Conservation (phyloP, 2,888 invertebrate genomes). For the Mechanitis mazaeus region DNA sequence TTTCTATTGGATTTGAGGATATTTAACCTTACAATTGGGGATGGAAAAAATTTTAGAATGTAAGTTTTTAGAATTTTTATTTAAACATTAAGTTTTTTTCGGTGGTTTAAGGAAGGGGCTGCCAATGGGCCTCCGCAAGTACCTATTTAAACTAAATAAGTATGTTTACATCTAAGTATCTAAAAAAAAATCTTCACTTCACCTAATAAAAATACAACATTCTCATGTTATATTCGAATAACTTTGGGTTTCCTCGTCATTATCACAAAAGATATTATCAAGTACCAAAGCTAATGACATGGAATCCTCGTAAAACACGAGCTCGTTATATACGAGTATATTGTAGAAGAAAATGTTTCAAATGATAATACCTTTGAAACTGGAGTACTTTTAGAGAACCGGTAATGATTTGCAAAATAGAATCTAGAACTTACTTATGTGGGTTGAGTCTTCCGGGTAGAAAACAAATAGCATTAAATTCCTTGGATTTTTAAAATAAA, state of each 20-base stretch:
- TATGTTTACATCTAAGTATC: too few species aligned
- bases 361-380: slow-evolving; percentile 5
- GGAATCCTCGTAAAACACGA: background rate
- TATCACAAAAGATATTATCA: too few species aligned
- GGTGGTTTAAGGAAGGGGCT: background rate
- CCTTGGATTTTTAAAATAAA: background rate
- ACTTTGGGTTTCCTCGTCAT: too few species aligned
- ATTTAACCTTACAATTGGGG: slow-evolving; percentile 37
- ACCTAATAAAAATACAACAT: too few species aligned
- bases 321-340: background rate
- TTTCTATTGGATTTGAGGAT: slow-evolving; percentile 39
- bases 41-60: slow-evolving; percentile 30
- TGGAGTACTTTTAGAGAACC: slow-evolving; percentile 7
- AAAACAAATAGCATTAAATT: slow-evolving; percentile 4
- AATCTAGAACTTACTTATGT: slow-evolving; percentile 7
- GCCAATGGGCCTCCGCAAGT: background rate
- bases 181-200: too few species aligned
- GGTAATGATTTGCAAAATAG: slow-evolving; percentile 21
- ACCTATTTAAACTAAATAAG: background rate
- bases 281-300: too few species aligned
- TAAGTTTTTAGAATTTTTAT: slow-evolving; percentile 32
- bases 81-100: background rate
- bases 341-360: slow-evolving; percentile 10
- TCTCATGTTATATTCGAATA: too few species aligned
- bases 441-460: slow-evolving; percentile 17